A percentile compares a stretch with the other conserved stretches of the same genome.
Conservation (phyloP, 2,888 invertebrate genomes). For the Ochropacha duplaris region DNA sequence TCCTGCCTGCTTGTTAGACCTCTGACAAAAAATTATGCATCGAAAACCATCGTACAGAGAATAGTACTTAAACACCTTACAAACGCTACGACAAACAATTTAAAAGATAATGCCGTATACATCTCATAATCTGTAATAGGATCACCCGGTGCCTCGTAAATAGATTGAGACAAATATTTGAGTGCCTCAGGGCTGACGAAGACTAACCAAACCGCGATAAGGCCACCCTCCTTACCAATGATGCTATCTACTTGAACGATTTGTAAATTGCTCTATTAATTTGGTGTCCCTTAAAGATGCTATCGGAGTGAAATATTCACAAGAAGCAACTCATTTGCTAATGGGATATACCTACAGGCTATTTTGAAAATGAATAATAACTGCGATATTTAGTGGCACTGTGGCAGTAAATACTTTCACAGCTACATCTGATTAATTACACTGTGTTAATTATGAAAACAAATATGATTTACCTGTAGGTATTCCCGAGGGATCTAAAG, state of each 20-base stretch:
- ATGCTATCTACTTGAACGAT: slow-evolving; percentile 44
- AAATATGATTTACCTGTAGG: no score
- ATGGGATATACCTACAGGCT: not conserved
- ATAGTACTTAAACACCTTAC: not conserved
- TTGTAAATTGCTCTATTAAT: slow-evolving; percentile 62
- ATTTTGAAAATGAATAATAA: not conserved
- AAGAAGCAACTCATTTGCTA: slow-evolving; percentile 11
- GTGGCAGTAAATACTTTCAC: not conserved
- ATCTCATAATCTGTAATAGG: not conserved
- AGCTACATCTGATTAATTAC: no score
- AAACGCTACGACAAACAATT: not conserved
- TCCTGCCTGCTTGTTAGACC: no score
- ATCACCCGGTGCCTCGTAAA: not conserved
- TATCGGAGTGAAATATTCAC: slow-evolving; percentile 52
- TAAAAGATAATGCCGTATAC: not conserved
- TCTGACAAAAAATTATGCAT: no score
- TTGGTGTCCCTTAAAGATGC: slow-evolving; percentile 40
- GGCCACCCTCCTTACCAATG: slow-evolving; percentile 10
- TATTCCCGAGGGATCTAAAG: no score
- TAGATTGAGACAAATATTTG: slow-evolving; percentile 4
- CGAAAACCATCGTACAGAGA: not conserved
- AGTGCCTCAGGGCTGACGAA: not conserved
- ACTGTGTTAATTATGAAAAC: no score
- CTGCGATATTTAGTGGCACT: not conserved
- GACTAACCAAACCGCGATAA: slow-evolving; percentile 2